Evolutionary conservation across 2,888 invertebrate genomes (phyloP).

Genomic region (Gibbula magus): DNA sequence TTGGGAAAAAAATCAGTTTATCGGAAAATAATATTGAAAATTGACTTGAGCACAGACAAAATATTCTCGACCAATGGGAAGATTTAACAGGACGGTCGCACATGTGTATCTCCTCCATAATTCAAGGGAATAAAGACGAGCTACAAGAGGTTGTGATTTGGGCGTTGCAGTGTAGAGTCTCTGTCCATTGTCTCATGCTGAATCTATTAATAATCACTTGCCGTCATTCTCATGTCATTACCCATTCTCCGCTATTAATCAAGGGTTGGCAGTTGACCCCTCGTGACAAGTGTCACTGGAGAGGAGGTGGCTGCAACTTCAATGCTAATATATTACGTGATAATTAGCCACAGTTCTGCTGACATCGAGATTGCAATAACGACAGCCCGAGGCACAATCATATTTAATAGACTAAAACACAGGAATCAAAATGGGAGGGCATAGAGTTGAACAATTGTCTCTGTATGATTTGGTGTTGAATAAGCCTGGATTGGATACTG

Average conservation of each 20-base stretch:
- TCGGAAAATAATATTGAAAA: too few relatives aligned
- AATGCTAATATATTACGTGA: slow-evolving; percentile 18
- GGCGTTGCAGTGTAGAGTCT: neutral
- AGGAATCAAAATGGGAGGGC: neutral
- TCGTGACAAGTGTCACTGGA: slow-evolving; percentile 32
- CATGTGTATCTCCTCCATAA: neutral
- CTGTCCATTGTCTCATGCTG: slow-evolving; percentile 31
- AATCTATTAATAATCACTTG: slow-evolving; percentile 40
- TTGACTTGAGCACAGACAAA: too few relatives aligned
- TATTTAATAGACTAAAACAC: slow-evolving; percentile 12
- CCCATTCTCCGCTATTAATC: slow-evolving; percentile 31
- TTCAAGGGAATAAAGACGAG: neutral
- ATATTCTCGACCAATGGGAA: neutral
- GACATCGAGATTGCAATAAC: slow-evolving; percentile 18
- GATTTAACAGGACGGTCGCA: neutral
- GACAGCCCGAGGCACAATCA: slow-evolving; percentile 1
- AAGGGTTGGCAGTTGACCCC: slow-evolving; percentile 22
- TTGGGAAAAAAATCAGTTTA: too few relatives aligned
- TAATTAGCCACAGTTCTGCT: slow-evolving; percentile 11
- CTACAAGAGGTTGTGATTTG: slow-evolving; percentile 12
- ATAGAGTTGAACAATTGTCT: neutral
- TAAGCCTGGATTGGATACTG: too few relatives aligned
- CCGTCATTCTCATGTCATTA: slow-evolving; percentile 33
- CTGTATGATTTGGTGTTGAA: neutral
- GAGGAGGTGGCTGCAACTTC: slow-evolving; percentile 8